Evolutionary conservation across 2,888 invertebrate genomes (phyloP), one percentile per base, ranked within the genome.

Genomic region (Acleris literana): DNA sequence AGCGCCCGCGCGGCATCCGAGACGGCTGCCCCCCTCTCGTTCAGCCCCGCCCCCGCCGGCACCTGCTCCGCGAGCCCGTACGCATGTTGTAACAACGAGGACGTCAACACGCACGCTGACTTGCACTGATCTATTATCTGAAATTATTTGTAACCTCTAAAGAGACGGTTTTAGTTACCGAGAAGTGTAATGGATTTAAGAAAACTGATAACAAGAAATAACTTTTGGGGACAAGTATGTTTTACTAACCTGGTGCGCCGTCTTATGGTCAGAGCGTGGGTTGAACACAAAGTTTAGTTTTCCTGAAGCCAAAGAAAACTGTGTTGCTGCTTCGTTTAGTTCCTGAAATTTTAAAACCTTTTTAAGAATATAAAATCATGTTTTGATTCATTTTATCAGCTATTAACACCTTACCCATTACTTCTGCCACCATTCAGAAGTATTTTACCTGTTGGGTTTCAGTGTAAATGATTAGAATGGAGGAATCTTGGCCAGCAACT

Each of bases 1-100:
- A 81, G 67, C 3, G 70, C 64, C 11, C 76, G 72, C 0, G 79
- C 75, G 13, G 77, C 74, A 54, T 76, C 76, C 5, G 73, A 75
- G 2, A 76, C 70, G 1, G 33, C 68, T 0, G 74, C 66, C 0
- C 77, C 77, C 5, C 53, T 60, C 1, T 18, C 17, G 17, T 73
- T 72, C 18, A 80, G 69, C 4, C 48, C 22, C 29, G 57, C 13
- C 57, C 49, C 16, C 0, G 66, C 63, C 1, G 69, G 17, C 66
- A 0, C 61, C 62, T 44, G 64, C 11, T 64, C 64, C 16, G 74
- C 72, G n/a, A 79, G 65, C 16, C 72, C 73, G 1, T 76, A 73
- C 44, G 78, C 76, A 0, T 74, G 64, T 0, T 72, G 71, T 53
- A 79, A 52, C 69, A 81, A 68, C 48, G 76, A 70, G 0, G 77